Evolutionary conservation across 2,113 vertebrate genomes (phyloP), one percentile per base, ranked within the genome.

Genomic region (Camelus dromedarius): DNA sequence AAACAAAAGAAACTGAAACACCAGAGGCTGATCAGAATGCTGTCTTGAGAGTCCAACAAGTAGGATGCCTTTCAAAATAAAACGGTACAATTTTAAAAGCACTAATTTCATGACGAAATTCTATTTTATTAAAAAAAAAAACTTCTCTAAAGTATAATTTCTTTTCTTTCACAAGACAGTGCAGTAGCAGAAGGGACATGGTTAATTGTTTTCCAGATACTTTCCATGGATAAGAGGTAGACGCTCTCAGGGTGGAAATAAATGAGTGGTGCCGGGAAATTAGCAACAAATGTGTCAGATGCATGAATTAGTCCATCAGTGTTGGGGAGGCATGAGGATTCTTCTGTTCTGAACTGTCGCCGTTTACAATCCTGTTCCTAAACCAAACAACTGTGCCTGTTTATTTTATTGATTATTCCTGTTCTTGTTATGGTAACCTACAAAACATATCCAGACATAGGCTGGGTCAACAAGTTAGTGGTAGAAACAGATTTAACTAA

Each of bases 111-210:
- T 50, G 60, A 64, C 16, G 67, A 89, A 82, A 70, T 48, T 67
- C 54, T 79, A 35, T 46, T 86, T 95, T 60, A 76, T 72, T 22
- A 42, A 7, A 30, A 38, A 24, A 46, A 86, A 85, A 83, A 81
- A 3, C 28, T 69, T 13, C 56, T 38, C 7, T 69, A 76, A 82
- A 76, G 56, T 82, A 50, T 69, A 26, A 75, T 86, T 96, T 92
- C 50, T 87, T 88, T 83, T 77, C 76, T 67, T 93, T 35, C 35
- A 35, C 46, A 77, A 80, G 89, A 86, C 67, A 75, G 77, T 32
- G 14, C 11, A 67, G 56, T 50, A 91, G 79, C 22, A 62, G 79
- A 85, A 58, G 38, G 26, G 89, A 83, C 67, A 62, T 6, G n/a
- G 35, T 70, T 70, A 66, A 58, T 7, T 85, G 85, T 28, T 82